Evolutionary conservation across 2,888 invertebrate species (phyloP), one percentile per base, ranked within the genome.

Genomic region (Rhagonycha lutea): DNA sequence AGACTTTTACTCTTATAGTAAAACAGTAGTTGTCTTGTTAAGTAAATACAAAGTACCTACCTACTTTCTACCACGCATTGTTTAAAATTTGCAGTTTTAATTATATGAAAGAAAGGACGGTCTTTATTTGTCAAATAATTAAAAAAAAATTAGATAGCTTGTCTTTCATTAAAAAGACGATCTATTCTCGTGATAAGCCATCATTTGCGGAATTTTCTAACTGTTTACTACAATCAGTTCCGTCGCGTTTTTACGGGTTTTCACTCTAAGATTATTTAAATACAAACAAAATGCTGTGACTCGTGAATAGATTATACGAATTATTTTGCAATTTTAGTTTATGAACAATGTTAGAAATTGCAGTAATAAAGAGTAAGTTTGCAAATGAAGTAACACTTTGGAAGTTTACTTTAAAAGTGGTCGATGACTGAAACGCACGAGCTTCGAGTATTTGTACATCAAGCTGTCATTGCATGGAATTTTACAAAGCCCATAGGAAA

Each of bases 401-500:
- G 47, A 47, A 47, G 47, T 47, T 47, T 47, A n/a, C n/a, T 47
- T n/a, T n/a, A 47, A 47, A 47, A 47, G 47, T 47, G 47, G 47
- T 47, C 47, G 47, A 47, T 47, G 47, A 47, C n/a, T 47, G 47
- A 47, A 47, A 47, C 47, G 47, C 47, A 47, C 47, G 47, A 47
- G 47, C 47, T n/a, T 47, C 47, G 7, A 24, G 63, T 24, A 65
- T 74, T 69, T 65, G 74, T 69, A 69, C 69, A 69, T 69, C 69
- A 69, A 68, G 74, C 74, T 74, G 74, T 74, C 74, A 70, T 74
- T 74, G 70, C 70, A 70, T 69, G 11, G 72, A 70, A 23, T 76
- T 70, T n/a, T 69, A 69, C 75, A 76, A 76, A 72, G 63, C 75
- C 75, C 75, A 47, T 69, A 73, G 72, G 72, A 78, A 75, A 69